Percentiles rank a stretch among this genome's conserved stretches.
phyloP scores from a whole-genome alignment of 2,888 invertebrate species.

The Amblyteles armatorius region DNA sequence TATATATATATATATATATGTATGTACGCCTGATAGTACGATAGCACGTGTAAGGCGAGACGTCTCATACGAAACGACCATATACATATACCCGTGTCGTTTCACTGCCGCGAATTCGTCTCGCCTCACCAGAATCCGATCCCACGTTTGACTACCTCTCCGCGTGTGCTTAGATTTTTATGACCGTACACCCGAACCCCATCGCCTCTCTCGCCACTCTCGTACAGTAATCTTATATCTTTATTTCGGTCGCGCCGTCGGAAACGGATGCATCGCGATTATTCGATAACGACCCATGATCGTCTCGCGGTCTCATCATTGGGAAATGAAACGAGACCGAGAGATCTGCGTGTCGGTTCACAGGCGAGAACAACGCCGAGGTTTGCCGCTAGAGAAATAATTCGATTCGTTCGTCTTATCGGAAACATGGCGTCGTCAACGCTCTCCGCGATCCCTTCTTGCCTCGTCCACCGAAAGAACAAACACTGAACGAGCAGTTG shows the following conservation, averaged over 20 bases:
- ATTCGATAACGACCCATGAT: no score
- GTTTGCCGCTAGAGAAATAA: background rate
- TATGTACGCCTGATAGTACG: slow-evolving; percentile 12
- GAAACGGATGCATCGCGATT: no score
- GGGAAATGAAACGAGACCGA: background rate
- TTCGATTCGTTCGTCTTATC: slow-evolving; percentile 24
- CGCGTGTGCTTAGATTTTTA: slow-evolving; percentile 22
- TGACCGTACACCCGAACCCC: background rate
- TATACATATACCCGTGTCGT: background rate
- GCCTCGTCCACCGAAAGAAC: background rate
- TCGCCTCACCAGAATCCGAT: slow-evolving; percentile 41
- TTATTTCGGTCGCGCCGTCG: background rate
- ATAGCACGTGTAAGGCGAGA: slow-evolving; percentile 1
- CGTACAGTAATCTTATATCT: slow-evolving; percentile 4
- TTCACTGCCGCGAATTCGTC: slow-evolving; percentile 46
- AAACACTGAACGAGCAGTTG: slow-evolving; percentile 5
- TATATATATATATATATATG: background rate
- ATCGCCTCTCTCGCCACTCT: background rate
- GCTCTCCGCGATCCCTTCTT: background rate
- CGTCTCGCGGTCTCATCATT: background rate
- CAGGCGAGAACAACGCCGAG: background rate
- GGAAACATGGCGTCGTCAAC: slow-evolving; percentile 13
- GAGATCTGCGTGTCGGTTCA: background rate
- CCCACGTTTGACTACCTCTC: background rate
- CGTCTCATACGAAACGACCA: slow-evolving; percentile 10